Base-by-base conservation (phyloP, 2,888 invertebrate species). In the Conus canariensis region DNA sequence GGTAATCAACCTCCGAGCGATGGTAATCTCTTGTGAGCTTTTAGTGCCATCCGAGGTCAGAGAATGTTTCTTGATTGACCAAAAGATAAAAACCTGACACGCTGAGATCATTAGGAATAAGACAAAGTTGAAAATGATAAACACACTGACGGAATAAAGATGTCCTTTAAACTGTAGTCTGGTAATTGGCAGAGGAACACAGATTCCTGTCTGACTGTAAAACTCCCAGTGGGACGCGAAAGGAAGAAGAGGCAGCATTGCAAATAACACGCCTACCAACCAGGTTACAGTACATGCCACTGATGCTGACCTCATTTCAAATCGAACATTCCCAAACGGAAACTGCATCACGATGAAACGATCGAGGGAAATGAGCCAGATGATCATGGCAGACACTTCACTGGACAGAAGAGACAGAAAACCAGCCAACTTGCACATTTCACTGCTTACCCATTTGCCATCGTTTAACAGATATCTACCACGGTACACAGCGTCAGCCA, bases 351-450 rank as follows among this genome's bases (percentile, higher is more conserved):
- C 97, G 92, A 97, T 96, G 92, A 97, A 97, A 22, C 97, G 97
- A 94, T 97, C 97, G 96, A 97, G 97, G 0, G 97, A 97, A 89
- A 97, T 97, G 91, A 97, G 93, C 0, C 97, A 97, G 22, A 97
- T 96, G 88, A 97, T 97, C 91, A 97, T 94, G 3, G 97, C 97
- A 0, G 97, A 97, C 6, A 97, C 97, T 94, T 97, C 97, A 90
- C 97, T 97, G 90, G 97, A 97, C 59, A 94, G 30, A 4, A 93
- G 91, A 0, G 93, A 91, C 60, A 94, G 70, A 25, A 92, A 90
- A n/a, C 94, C 94, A 10, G 94, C 93, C 85, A 94, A 6, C 59
- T 92, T 90, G 88, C 94, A 94, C 9, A 87, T 77, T 6, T 56
- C 60, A 45, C 93, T 93, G 85, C 90, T 90, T 58, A 92, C 90